Conservation (phyloP, 2,113 vertebrate species). For the Porphyrio hochstetteri region DNA sequence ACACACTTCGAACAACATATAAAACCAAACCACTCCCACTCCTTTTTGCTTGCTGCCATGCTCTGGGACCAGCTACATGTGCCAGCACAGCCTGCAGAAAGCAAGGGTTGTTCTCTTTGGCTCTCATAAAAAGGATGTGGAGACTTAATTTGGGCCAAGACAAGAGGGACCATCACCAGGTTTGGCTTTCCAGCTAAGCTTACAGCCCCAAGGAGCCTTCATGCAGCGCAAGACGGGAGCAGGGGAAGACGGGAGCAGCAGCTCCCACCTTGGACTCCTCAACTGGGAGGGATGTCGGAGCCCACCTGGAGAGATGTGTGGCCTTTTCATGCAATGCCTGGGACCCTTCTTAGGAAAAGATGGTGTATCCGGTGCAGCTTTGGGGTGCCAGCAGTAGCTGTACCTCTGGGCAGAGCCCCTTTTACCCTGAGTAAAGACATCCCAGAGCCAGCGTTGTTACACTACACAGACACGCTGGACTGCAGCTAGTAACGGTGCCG, state of each 20-base stretch:
- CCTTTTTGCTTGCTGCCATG: neutral
- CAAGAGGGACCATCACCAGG: neutral
- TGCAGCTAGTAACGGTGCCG: neutral
- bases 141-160: neutral
- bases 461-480: neutral
- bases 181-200: neutral
- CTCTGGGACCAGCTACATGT: neutral
- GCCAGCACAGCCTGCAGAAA: neutral
- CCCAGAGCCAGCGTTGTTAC: neutral
- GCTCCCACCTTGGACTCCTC: neutral
- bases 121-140: neutral
- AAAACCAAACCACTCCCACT: neutral
- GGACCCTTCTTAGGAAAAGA: neutral
- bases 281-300: neutral
- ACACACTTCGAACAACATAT: neutral
- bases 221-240: neutral
- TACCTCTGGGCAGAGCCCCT: neutral
- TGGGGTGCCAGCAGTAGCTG: neutral
- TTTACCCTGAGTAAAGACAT: neutral
- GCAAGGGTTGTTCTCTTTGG: neutral
- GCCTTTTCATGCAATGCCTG: neutral
- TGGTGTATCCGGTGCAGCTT: neutral
- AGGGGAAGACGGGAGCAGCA: neutral
- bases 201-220: neutral
- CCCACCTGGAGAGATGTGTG: neutral